Evolutionary conservation across 2,113 vertebrate species (phyloP), one percentile per base, ranked within the genome.

Genomic region (Recurvirostra avosetta): DNA sequence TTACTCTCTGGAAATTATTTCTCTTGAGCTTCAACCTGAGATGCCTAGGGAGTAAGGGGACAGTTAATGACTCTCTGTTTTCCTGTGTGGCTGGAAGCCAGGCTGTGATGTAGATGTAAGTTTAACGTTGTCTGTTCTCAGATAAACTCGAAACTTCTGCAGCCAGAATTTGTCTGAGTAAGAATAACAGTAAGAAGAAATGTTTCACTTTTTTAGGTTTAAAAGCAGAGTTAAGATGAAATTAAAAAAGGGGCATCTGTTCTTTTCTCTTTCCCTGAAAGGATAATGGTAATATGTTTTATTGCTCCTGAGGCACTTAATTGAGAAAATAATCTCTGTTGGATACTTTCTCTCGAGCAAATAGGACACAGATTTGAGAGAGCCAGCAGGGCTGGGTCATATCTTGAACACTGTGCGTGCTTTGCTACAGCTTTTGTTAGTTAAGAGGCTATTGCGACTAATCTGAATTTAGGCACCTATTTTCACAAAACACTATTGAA

Each of bases 11-110:
- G 58, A 97, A 93, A 73, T 85, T 55, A 87, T 86, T 91, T 87
- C 86, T 95, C 70, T 85, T 92, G 76, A 86, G 53, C 12, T 95
- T 94, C 94, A 94, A 94, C 18, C 45, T 82, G 80, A 87, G 80
- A 89, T 85, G 70, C 52, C 52, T 68, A 36, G 43, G 59, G 73
- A 94, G 40, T 52, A 81, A 77, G 17, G 15, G 79, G 56, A 73
- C 89, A 89, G 65, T 93, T 94, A 87, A 89, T 81, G 43, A 81
- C 36, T 73, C 58, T 65, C 56, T 84, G 5, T 92, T 92, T 96
- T 92, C 72, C 86, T 94, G 56, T 68, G 80, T 68, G 88, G 83
- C 86, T 92, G n/a, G 62, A 90, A 88, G 70, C 87, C 90, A 97
- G 85, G 15, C 36, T 82, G 15, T 1, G 1, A 73, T 91, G 36